A percentile compares a stretch with the other conserved stretches of the same genome.
Evolutionary conservation across 2,888 invertebrate species (phyloP).

Genomic region (Drosophila mayaguana): DNA sequence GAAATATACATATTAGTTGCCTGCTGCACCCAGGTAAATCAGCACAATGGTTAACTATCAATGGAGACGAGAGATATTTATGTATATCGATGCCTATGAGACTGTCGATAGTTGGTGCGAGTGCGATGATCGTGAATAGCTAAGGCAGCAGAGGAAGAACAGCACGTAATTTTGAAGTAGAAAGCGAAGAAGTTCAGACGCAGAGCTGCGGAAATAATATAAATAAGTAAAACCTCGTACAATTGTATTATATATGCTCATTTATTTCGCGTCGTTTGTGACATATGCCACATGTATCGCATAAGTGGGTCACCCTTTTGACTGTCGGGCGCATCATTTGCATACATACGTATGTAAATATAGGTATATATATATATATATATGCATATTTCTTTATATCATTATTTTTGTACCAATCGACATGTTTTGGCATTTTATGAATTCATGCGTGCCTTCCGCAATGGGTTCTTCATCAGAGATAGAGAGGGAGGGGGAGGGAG

Average conservation of each 20-base stretch:
- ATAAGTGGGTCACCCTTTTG: conserved; percentile 33
- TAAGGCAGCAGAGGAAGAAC: too few relatives aligned
- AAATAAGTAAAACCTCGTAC: too few relatives aligned
- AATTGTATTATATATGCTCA: neutral
- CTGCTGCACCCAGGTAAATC: too few relatives aligned
- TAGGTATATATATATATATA: neutral
- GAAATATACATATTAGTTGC: neutral
- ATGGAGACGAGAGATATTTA: too few relatives aligned
- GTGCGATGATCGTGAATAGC: too few relatives aligned
- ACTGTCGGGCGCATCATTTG: conserved; percentile 41
- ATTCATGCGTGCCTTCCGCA: conserved; percentile 53
- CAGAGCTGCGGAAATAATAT: too few relatives aligned
- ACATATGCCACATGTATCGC: conserved; percentile 6
- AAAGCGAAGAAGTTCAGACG: too few relatives aligned
- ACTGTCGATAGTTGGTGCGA: too few relatives aligned
- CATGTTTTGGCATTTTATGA: conserved; percentile 39
- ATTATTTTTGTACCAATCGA: conserved; percentile 52
- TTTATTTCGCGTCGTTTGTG: neutral
- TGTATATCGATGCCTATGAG: too few relatives aligned
- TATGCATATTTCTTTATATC: conserved; percentile 29
- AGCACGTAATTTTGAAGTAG: too few relatives aligned
- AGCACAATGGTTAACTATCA: too few relatives aligned
- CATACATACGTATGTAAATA: conserved; percentile 19
- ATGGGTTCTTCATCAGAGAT: conserved; percentile 36
- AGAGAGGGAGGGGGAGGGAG: too few relatives aligned